Evolutionary conservation across 2,888 invertebrate genomes (phyloP).

Genomic region (Aradus depressus): DNA sequence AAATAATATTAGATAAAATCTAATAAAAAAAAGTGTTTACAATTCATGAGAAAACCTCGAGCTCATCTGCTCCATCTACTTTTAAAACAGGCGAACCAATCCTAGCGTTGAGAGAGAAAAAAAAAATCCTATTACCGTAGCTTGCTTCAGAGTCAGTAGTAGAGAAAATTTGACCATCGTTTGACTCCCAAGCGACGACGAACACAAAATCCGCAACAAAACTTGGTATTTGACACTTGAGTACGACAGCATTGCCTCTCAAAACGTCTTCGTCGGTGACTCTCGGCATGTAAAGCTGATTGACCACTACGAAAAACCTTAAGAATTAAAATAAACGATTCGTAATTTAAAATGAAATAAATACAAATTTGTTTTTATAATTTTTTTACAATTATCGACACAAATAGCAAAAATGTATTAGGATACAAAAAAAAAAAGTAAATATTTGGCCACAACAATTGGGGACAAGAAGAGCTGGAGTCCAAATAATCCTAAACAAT

Average conservation of each 20-base stretch:
- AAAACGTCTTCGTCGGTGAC: constrained; percentile 78
- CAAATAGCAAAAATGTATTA: no score
- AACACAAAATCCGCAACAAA: constrained; percentile 77
- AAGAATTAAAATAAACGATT: constrained; percentile 38
- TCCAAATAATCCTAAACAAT: background rate
- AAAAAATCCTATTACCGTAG: background rate
- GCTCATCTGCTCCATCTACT: no score
- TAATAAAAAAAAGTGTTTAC: no score
- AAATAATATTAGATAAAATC: no score
- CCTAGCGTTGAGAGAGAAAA: no score
- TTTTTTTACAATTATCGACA: no score
- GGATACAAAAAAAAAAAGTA: no score
- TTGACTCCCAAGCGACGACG: constrained; percentile 63
- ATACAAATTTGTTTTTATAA: no score
- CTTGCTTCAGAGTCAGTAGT: constrained; percentile 34
- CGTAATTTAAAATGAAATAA: background rate
- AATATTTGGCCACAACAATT: background rate
- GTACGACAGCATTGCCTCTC: constrained; percentile 66
- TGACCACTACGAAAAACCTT: constrained; percentile 72
- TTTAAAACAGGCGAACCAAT: no score
- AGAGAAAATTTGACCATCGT: constrained; percentile 46
- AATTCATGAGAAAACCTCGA: no score
- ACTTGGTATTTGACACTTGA: constrained; percentile 72
- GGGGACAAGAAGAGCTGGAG: background rate
- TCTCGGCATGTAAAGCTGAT: constrained; percentile 72